Evolutionary conservation across 2,888 invertebrate species (phyloP).

Genomic region (Drosophila neonasuta): DNA sequence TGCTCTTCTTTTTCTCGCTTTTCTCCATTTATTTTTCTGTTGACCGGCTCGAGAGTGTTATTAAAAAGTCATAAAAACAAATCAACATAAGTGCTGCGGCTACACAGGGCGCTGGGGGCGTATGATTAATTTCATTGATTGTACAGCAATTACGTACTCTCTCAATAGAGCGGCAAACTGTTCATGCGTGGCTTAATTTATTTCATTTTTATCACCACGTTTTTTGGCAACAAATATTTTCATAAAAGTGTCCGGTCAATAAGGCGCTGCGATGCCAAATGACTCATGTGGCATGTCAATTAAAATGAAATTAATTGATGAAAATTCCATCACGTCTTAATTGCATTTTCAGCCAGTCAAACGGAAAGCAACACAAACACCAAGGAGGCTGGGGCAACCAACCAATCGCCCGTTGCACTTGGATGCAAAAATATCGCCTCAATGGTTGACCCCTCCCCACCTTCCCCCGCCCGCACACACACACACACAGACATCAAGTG

Average conservation of each 20-base stretch:
- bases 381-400: conserved; percentile 28
- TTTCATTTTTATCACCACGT: conserved; percentile 41
- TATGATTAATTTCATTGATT: conserved; percentile 57
- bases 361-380: conserved; percentile 39
- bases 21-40: conserved; percentile 1
- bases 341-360: conserved; percentile 61
- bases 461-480: not conserved
- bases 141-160: conserved; percentile 36
- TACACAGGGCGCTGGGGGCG: conserved; percentile 21
- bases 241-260: conserved; percentile 19
- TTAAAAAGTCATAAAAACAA: conserved; percentile 50
- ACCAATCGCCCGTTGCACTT: conserved; percentile 32
- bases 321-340: conserved; percentile 72
- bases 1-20: conserved; percentile 1
- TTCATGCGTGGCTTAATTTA: conserved; percentile 33
- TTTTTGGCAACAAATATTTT: conserved; percentile 35
- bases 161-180: conserved; percentile 1
- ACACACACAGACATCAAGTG: conserved; percentile 12
- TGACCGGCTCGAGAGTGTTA: conserved; percentile 24
- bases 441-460: not conserved
- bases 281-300: conserved; percentile 61
- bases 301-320: conserved; percentile 71
- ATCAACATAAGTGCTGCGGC: conserved; percentile 23
- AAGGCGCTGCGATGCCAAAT: conserved; percentile 34
- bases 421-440: conserved; percentile 44